Percentiles rank a stretch among this genome's conserved stretches.
Conservation (phyloP, 1,140 invertebrate genomes). For the Brachionus manjavacas region DNA sequence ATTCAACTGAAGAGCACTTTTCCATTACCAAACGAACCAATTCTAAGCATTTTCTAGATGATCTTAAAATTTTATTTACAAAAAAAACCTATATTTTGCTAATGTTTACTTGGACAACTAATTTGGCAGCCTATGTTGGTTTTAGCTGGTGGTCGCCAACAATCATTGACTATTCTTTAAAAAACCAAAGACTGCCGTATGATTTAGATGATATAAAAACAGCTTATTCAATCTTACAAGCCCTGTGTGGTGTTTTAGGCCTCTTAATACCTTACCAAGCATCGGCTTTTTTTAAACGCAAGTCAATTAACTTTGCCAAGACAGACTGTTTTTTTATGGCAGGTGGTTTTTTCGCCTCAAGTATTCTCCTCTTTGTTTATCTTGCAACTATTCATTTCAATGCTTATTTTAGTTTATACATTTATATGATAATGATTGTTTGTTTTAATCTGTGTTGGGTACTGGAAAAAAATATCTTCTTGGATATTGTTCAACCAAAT, state of each 20-base stretch:
- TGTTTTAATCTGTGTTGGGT: conserved; percentile 42
- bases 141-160: conserved; percentile 36
- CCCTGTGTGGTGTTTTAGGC: background rate
- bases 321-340: conserved; percentile 22
- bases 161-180: conserved; percentile 25
- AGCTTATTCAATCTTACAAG: conserved; percentile 32
- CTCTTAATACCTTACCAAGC: conserved; percentile 28
- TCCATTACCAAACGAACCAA: background rate
- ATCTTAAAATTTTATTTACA: conserved; percentile 35
- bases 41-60: background rate
- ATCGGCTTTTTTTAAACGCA: conserved; percentile 15
- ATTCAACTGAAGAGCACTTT: conserved; percentile 15
- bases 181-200: background rate
- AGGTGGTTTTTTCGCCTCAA: conserved; percentile 29
- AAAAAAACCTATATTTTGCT: conserved; percentile 35
- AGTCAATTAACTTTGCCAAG: conserved; percentile 25
- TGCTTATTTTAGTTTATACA: conserved; percentile 20
- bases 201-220: conserved; percentile 25
- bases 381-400: background rate
- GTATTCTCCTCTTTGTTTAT: background rate
- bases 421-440: conserved; percentile 14
- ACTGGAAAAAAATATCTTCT: conserved; percentile 15
- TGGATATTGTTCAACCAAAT: conserved; percentile 17
- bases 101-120: conserved; percentile 31
- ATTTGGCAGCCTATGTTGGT: conserved; percentile 24